A percentile compares a stretch with the other conserved stretches of the same genome.
Conservation (phyloP, 2,888 invertebrate genomes). For the Catocala sponsa region DNA sequence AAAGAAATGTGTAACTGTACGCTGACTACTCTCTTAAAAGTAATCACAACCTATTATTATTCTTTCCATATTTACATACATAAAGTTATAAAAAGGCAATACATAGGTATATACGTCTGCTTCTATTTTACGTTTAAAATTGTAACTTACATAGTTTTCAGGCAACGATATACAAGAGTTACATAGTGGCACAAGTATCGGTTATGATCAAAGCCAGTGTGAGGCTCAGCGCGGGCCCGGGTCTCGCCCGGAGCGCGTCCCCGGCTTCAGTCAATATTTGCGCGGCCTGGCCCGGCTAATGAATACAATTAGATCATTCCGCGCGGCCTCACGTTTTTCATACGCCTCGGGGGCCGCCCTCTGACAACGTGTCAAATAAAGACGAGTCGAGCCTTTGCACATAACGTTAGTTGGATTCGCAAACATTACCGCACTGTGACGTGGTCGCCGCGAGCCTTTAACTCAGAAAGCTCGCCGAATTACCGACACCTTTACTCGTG, state of each 20-base stretch:
- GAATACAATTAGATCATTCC: conserved; percentile 89
- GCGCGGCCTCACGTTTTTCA: conserved; percentile 86
- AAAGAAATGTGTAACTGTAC: no score
- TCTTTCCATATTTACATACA: no score
- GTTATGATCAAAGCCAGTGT: conserved; percentile 52
- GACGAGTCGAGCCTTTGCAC: conserved; percentile 69
- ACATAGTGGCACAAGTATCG: conserved; percentile 35
- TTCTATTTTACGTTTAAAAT: no score
- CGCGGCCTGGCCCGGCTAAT: conserved; percentile 83
- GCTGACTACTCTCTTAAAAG: no score
- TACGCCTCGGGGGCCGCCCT: conserved; percentile 77
- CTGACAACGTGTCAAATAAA: conserved; percentile 79
- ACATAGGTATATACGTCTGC: no score
- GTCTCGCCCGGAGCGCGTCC: conserved; percentile 59
- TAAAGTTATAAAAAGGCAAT: no score
- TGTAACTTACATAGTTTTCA: no score
- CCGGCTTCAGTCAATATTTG: conserved; percentile 84
- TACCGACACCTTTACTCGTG: conserved; percentile 27
- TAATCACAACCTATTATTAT: no score
- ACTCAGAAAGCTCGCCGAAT: conserved; percentile 37
- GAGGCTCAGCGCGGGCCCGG: conserved; percentile 49
- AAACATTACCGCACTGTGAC: conserved; percentile 62
- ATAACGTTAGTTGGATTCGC: conserved; percentile 65
- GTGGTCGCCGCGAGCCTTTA: conserved; percentile 41
- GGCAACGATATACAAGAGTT: background rate